Evolutionary conservation across 2,113 vertebrate genomes (phyloP).

Genomic region (Pagrus major): DNA sequence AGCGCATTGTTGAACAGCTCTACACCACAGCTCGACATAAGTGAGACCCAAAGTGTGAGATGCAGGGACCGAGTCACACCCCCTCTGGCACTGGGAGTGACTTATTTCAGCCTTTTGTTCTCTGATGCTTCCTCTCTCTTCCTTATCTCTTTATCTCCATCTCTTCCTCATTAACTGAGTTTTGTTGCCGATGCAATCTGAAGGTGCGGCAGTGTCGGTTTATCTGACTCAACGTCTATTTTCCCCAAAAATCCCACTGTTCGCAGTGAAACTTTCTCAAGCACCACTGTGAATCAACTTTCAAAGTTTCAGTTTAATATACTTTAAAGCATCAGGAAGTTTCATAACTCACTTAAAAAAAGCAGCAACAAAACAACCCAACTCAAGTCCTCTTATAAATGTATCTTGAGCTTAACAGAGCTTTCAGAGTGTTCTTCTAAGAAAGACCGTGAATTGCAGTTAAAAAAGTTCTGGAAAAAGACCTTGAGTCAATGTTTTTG

Average conservation of each 20-base stretch:
- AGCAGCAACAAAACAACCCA: background rate
- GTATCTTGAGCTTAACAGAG: background rate
- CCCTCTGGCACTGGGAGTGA: constrained; percentile 24
- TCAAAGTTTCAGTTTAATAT: background rate
- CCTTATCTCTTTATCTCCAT: constrained; percentile 36
- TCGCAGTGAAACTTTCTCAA: background rate
- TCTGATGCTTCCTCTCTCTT: constrained; percentile 19
- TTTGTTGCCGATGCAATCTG: constrained; percentile 36
- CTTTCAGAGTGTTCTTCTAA: background rate
- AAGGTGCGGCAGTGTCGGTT: constrained; percentile 21
- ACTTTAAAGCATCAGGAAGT: background rate
- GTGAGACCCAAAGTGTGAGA: constrained; percentile 28
- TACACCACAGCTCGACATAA: constrained; percentile 23
- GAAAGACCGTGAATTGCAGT: background rate
- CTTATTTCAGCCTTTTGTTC: constrained; percentile 28
- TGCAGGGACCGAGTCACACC: constrained; percentile 31
- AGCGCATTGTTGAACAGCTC: constrained; percentile 29
- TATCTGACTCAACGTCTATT: constrained; percentile 18
- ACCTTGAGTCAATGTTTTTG: too few relatives aligned
- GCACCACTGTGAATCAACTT: background rate
- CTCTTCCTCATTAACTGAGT: constrained; percentile 42
- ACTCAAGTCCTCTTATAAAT: background rate
- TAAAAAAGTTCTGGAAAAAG: background rate
- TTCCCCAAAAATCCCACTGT: constrained; percentile 2
- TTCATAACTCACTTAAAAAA: too few relatives aligned